Conservation (phyloP, 2,113 vertebrate species). For the Ptyas mucosa region DNA sequence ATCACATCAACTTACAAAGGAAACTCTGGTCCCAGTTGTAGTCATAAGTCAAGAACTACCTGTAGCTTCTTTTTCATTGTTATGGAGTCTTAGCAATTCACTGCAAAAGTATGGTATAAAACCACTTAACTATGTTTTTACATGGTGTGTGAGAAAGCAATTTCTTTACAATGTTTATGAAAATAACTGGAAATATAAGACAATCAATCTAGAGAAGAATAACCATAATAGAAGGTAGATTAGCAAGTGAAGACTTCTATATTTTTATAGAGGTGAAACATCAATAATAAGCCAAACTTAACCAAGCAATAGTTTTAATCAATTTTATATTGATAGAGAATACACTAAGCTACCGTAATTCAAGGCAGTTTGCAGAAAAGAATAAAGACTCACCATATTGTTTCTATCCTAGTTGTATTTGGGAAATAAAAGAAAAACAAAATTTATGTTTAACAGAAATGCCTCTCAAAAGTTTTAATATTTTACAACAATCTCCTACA, state of each 20-base stretch:
- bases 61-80: not conserved
- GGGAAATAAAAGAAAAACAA: slow-evolving; percentile 74
- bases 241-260: not conserved
- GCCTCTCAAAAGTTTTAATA: not conserved
- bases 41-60: not conserved
- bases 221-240: not conserved
- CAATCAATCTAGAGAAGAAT: not conserved
- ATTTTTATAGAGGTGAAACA: slow-evolving; percentile 4
- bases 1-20: not conserved
- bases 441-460: slow-evolving; percentile 62
- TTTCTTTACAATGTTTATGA: not conserved
- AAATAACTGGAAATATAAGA: not conserved
- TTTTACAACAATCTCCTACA: not conserved
- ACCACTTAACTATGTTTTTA: not conserved
- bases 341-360: slow-evolving; percentile 50
- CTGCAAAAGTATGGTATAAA: not conserved
- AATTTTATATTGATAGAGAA: slow-evolving; percentile 15
- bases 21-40: not conserved
- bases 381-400: slow-evolving; percentile 88
- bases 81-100: not conserved
- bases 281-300: not conserved
- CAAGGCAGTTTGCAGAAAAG: slow-evolving; percentile 47
- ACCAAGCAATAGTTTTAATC: slow-evolving; percentile 22
- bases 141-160: not conserved
- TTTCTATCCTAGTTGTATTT: slow-evolving; percentile 96